These are phyloP conservation scores for Tetrapedia diversipes DNA, from an alignment of 2,888 invertebrate species.

Conservation along the genomic window DNA sequence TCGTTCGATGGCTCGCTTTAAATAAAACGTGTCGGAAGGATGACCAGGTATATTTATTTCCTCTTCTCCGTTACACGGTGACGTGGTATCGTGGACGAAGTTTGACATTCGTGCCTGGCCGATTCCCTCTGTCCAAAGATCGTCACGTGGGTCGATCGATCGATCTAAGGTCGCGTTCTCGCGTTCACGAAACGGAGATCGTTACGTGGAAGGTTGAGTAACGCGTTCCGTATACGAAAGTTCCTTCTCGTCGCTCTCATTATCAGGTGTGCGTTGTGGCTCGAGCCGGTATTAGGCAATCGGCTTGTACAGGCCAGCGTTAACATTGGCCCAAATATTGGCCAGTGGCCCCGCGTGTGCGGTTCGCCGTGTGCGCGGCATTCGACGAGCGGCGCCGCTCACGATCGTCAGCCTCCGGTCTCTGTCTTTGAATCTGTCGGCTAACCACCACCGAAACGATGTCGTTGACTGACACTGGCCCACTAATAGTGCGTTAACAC, in stretches of 20 bases:
- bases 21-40: not conserved
- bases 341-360: conserved; percentile 74
- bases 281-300: conserved; percentile 67
- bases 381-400: conserved; percentile 1
- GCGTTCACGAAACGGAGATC: conserved; percentile 37
- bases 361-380: conserved; percentile 20
- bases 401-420: conserved; percentile 20
- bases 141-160: conserved; percentile 27
- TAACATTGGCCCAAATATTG: conserved; percentile 81
- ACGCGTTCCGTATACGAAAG: conserved; percentile 52
- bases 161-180: conserved; percentile 35
- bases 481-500: conserved; percentile 77
- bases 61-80: too few relatives aligned
- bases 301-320: conserved; percentile 59
- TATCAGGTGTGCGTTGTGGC: conserved; percentile 46
- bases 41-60: too few relatives aligned
- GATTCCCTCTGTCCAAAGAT: not conserved
- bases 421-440: conserved; percentile 18
- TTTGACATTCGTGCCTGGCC: too few relatives aligned
- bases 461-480: conserved; percentile 79
- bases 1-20: too few relatives aligned
- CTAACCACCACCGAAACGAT: conserved; percentile 65
- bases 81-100: too few relatives aligned
- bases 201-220: conserved; percentile 58
- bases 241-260: conserved; percentile 51